Conservation (phyloP, 2,113 vertebrate species). For the Hippocampus comes region DNA sequence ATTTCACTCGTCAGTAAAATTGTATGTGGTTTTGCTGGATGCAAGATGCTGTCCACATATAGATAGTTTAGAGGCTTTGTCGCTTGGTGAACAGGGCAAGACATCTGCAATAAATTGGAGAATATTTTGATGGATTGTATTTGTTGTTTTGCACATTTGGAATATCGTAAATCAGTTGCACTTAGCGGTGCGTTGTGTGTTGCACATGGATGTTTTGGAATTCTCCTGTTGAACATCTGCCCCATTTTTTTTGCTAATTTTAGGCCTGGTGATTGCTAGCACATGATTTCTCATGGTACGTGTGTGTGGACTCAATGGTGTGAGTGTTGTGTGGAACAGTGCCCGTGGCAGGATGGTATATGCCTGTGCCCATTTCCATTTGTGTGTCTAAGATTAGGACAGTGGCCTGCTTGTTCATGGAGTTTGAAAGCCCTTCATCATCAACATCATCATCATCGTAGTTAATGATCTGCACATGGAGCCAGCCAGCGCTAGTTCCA, state of each 20-base stretch:
- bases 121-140: slow-evolving; percentile 25
- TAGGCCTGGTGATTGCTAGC: slow-evolving; percentile 44
- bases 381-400: slow-evolving; percentile 37
- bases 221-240: slow-evolving; percentile 35
- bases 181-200: slow-evolving; percentile 23
- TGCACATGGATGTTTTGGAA: slow-evolving; percentile 27
- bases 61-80: not conserved
- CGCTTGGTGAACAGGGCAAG: slow-evolving; percentile 17
- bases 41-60: not conserved
- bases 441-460: slow-evolving; percentile 18
- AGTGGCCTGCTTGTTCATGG: slow-evolving; percentile 46
- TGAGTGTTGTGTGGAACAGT: slow-evolving; percentile 13
- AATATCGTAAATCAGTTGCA: slow-evolving; percentile 37
- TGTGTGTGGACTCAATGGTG: slow-evolving; percentile 11
- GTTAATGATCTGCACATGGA: slow-evolving; percentile 64
- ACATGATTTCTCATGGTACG: slow-evolving; percentile 22
- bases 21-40: not conserved
- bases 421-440: slow-evolving; percentile 30
- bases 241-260: slow-evolving; percentile 32
- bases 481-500: slow-evolving; percentile 48
- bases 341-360: slow-evolving; percentile 14
- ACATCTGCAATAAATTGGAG: slow-evolving; percentile 12
- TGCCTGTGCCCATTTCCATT: slow-evolving; percentile 17
- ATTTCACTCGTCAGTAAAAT: slow-evolving; percentile 7
- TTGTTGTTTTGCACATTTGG: slow-evolving; percentile 31